Conservation (phyloP, 23 tunicate species). For the Halocynthia aurantium region DNA sequence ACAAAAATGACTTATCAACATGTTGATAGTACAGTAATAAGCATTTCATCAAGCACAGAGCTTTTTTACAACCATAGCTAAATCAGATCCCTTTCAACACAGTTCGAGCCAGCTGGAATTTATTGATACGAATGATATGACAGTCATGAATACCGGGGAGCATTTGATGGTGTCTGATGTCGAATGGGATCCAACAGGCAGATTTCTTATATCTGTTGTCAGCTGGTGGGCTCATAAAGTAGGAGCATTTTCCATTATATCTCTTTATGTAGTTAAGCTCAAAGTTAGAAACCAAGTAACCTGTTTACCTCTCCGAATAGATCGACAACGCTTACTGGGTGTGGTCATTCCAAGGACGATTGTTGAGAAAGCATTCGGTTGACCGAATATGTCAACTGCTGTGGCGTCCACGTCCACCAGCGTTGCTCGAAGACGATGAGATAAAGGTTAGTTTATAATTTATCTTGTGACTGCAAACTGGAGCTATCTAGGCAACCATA, state of each 20-base stretch:
- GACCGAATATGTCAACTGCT: constrained; percentile 77
- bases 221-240: constrained; percentile 95
- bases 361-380: constrained; percentile 55
- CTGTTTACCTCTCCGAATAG: background rate
- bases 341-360: constrained; percentile 99
- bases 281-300: too few species aligned
- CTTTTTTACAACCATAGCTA: background rate
- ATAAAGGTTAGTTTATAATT: constrained; percentile 45
- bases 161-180: constrained; percentile 91
- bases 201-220: constrained; percentile 80
- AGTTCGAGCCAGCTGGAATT: constrained; percentile 69
- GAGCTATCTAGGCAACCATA: background rate
- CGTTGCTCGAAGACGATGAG: constrained; percentile 47
- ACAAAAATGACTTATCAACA: too few species aligned
- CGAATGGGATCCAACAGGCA: constrained; percentile 99
- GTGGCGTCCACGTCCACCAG: constrained; percentile 92
- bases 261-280: background rate
- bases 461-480: background rate
- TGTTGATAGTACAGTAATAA: background rate
- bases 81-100: too few species aligned
- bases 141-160: constrained; percentile 87
- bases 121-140: constrained; percentile 86
- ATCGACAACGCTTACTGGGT: constrained; percentile 93
- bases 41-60: background rate
- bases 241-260: background rate